Base-by-base conservation (phyloP, 1,140 invertebrate genomes). In the Bacillus rossius region DNA sequence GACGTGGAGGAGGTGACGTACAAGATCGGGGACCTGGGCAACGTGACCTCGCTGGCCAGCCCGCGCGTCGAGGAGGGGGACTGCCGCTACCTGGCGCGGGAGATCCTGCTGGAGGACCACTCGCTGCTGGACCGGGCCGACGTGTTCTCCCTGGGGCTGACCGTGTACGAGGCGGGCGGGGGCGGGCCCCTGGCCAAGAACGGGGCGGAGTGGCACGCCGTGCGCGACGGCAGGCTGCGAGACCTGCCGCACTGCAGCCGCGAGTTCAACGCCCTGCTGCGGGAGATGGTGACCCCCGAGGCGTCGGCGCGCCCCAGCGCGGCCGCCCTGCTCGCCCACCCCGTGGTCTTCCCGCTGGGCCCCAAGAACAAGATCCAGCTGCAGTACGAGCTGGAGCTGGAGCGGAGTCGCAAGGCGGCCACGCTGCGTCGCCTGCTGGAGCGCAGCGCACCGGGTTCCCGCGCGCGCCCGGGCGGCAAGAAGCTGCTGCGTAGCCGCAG, bases 11-110 rank as follows among this genome's bases (percentile, higher is more conserved):
- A 88, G 60, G 77, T 92, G 14, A 86, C 82, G 0, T 97, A 95
- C 70, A 96, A 96, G 79, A 94, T 95, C 62, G 92, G 84, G 60
- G 88, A 94, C 77, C 74, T 94, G 7, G 93, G 94, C 22, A 92
- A 95, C 73, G 92, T 96, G 25, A 94, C 92, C 1, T 91, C 86
- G 2, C 75, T 91, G 3, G 83, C 80, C 2, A 88, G 91, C 64
- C 87, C 89, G 0, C 78, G 86, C 65, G 91, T 94, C 1, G 92
- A 94, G 72, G 94, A 96, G 71, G 94, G 93, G n/a, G 94, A 96
- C 74, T 95, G 92, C 73, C 78, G 92, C 42, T 96, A 96, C 68
- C 73, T 96, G 47, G 85, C 93, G 0, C 84, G 82, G 14, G 93
- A 96, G 73, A 87, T 96, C 43, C 75, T 96, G 1, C 85, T 88